Evolutionary conservation across 2,797 vertebrate genomes (phyloP).

Genomic region (Ceryle rudis): DNA sequence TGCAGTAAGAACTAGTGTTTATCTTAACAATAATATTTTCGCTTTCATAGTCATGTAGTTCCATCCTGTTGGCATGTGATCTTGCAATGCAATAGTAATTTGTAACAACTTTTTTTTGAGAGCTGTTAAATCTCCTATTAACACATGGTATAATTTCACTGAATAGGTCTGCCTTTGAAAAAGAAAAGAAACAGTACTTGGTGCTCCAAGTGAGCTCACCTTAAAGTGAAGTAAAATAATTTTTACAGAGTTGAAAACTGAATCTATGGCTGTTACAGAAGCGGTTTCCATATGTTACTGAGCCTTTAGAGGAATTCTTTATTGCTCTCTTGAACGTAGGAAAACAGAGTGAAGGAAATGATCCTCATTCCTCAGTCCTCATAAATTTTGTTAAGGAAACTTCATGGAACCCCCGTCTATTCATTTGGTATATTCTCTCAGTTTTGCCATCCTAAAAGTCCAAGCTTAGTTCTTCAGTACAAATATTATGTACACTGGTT

Average conservation of each 20-base stretch:
- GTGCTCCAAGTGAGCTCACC: neutral
- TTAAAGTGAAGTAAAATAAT: neutral
- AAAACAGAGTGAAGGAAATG: neutral
- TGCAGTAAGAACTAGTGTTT: neutral
- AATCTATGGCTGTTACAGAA: neutral
- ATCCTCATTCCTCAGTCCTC: neutral
- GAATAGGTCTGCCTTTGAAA: neutral
- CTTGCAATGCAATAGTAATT: neutral
- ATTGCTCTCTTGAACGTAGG: neutral
- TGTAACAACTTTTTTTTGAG: neutral
- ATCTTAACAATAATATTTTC: neutral
- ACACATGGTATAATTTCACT: neutral
- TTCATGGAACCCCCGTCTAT: neutral
- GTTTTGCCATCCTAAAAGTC: neutral
- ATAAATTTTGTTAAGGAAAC: neutral
- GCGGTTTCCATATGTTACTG: neutral
- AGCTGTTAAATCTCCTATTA: neutral
- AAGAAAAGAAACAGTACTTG: neutral
- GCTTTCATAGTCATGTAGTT: neutral
- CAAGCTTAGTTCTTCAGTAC: neutral
- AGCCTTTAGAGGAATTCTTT: neutral
- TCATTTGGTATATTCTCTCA: neutral
- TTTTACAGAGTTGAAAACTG: neutral
- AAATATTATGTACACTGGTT: neutral
- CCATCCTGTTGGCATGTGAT: neutral